Conservation (phyloP, 2,888 invertebrate genomes). For the Galerucella nymphaeae region DNA sequence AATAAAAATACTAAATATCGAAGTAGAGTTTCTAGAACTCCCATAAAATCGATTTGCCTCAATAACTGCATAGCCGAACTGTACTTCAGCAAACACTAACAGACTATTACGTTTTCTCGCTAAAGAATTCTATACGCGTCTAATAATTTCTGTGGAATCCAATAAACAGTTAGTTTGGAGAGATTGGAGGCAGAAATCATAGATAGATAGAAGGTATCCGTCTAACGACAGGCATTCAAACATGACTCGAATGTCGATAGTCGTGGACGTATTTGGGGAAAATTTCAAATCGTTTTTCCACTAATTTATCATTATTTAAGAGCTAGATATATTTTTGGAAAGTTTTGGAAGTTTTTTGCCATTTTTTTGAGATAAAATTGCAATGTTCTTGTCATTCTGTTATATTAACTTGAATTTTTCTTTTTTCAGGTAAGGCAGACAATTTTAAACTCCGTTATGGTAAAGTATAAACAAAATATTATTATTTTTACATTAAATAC, state of each 20-base stretch:
- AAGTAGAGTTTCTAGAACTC: neutral
- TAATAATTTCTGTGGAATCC: conserved; percentile 19
- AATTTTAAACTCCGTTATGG: neutral
- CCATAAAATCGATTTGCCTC: neutral
- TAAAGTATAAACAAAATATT: neutral
- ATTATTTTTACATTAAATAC: too few species aligned
- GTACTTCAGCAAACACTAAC: neutral
- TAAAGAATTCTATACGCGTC: conserved; percentile 13
- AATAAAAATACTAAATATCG: too few species aligned
- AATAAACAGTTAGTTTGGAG: conserved; percentile 21
- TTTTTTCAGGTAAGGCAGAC: neutral
- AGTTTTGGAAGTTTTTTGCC: too few species aligned
- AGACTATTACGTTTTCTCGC: neutral
- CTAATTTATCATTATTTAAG: too few species aligned
- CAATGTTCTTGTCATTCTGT: too few species aligned
- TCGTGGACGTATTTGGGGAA: neutral
- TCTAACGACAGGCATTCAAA: neutral
- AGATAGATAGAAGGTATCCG: conserved; percentile 1
- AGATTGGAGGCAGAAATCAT: conserved; percentile 20
- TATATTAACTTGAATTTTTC: neutral
- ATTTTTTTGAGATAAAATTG: too few species aligned
- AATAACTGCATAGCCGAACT: conserved; percentile 3
- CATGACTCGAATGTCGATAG: conserved; percentile 9
- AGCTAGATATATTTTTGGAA: too few species aligned
- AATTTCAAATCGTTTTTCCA: neutral